Base-by-base conservation (phyloP, 2,797 vertebrate species). In the Aythya fuligula region DNA sequence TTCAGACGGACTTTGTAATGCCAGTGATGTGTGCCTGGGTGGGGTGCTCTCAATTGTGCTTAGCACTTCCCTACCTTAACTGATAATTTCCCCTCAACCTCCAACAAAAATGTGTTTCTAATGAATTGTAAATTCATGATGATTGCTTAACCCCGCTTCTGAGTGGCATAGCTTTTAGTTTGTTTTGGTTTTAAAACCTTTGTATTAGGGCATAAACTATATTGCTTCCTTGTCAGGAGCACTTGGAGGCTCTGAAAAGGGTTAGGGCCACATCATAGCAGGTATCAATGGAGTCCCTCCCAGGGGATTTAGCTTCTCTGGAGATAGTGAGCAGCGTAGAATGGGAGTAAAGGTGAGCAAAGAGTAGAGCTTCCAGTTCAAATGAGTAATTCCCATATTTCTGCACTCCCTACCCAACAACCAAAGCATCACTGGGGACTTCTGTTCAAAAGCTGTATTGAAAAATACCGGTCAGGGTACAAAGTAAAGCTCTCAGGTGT, bases 61-160 rank as follows among this genome's bases (percentile, higher is more conserved):
- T 61, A 54, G 77, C 49, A 64, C 24, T 87, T 92, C 6, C 28
- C 20, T 95, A 20, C 67, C 32, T 88, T 77, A 78, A 71, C 67
- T 94, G 91, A 76, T 86, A 57, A 77, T 80, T 88, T 89, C 60
- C 19, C 30, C 14, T 90, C 3, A 2, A n/a, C 34, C 49, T 95
- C 39, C 38, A 86, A 49, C 36, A 89, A 74, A 87, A 93, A 30
- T 58, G 30, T 57, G 61, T 94, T 93, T 79, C 80, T 89, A 82
- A 80, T 93, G 20, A 12, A 1, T 74, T 65, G 64, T 75, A 73
- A 49, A 49, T 13, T 49, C 49, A 14, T 49, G 49, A 62, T 30
- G 45, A 32, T 90, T 85, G 54, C 39, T 86, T 60, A 85, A 62
- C n/a, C 41, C 6, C 32, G 9, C 76, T 75, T 88, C 28, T 75